Evolutionary conservation across 1,140 invertebrate genomes (phyloP), one percentile per base, ranked within the genome.

Genomic region (Papilio dardanus): DNA sequence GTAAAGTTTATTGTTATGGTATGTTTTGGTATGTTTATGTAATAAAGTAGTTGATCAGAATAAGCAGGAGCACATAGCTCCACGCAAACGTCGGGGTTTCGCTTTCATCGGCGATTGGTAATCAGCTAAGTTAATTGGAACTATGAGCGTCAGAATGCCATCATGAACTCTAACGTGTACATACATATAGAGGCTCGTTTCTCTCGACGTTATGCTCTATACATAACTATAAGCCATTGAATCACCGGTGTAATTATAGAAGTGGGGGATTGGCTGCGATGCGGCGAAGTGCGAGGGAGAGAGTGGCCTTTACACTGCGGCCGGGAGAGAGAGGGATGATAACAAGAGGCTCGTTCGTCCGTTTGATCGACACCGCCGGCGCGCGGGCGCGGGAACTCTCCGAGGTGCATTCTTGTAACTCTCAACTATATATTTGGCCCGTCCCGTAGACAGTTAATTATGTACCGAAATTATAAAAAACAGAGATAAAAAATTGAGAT

Each of bases 221-320:
- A 83, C 87, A 92, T 88, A 91, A 81, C 86, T 92, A 92, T 92
- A 93, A 90, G 91, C 90, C 87, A 92, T 93, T 93, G 92, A 93
- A 93, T 93, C 90, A 92, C 89, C 89, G 89, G 83, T 88, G 89
- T 93, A 93, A 93, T 93, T 93, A 93, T 93, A 92, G 90, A 93
- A 93, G 92, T 92, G 92, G 92, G 91, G 92, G 92, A 93, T 92
- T 92, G 90, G 92, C 89, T 92, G 90, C 86, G 90, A 88, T 92
- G 91, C 86, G 83, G 90, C 84, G 73, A 86, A 74, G 87, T 79
- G 81, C 67, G 84, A 85, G 69, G 77, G 83, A 84, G 88, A 90
- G 79, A 78, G 81, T 71, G 82, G 82, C 86, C 75, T 77, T 80
- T 71, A 76, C 58, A 76, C 58, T 73, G 71, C 75, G 80, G n/a